Evolutionary conservation across 2,888 invertebrate genomes (phyloP).

Genomic region (Pseudolycoriella hygida): DNA sequence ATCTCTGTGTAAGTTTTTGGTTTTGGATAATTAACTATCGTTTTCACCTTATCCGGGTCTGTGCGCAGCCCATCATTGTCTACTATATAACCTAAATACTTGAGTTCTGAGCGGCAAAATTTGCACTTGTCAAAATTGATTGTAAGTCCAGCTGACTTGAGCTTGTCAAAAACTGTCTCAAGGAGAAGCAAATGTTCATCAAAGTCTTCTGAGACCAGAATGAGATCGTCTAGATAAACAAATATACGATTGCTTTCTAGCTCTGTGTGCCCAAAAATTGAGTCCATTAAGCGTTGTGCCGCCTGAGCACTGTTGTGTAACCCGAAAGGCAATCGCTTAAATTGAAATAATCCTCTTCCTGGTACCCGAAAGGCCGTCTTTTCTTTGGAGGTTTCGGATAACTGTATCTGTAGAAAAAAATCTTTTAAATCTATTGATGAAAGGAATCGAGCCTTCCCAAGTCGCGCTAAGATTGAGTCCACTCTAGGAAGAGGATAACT

Average conservation of each 20-base stretch:
- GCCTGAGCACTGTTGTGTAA: no score
- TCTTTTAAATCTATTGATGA: not conserved
- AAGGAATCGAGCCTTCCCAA: not conserved
- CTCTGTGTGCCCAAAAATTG: no score
- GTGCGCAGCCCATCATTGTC: not conserved
- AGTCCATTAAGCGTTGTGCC: no score
- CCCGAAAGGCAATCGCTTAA: not conserved
- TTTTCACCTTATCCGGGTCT: not conserved
- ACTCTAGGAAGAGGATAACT: not conserved
- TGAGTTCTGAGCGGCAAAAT: no score
- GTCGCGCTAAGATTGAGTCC: not conserved
- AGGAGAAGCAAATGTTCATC: no score
- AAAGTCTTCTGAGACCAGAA: no score
- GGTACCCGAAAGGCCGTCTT: no score
- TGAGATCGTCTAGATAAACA: not conserved
- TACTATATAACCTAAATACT: no score
- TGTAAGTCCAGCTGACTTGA: no score
- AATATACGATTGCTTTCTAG: no score
- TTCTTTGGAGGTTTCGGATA: not conserved
- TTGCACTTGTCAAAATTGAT: no score
- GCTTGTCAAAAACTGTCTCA: not conserved
- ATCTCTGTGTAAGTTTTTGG: slow-evolving; percentile 5
- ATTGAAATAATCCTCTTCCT: no score
- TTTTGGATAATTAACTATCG: slow-evolving; percentile 8
- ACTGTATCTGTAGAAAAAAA: not conserved